Evolutionary conservation across 2,113 vertebrate species (phyloP).

Genomic region (Nibea albiflora): DNA sequence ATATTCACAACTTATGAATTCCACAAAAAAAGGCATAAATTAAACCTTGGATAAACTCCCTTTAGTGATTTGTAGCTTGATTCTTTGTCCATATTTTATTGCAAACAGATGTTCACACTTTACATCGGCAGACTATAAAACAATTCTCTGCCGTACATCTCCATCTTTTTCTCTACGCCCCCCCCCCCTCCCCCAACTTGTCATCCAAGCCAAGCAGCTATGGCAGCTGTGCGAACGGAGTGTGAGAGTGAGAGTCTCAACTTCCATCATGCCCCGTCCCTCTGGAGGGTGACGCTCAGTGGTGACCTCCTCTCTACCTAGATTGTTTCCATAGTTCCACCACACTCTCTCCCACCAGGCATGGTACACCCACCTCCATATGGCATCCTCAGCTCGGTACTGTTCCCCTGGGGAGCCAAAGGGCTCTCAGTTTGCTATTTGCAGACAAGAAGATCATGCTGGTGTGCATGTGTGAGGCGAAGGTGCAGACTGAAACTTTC

Average conservation of each 20-base stretch:
- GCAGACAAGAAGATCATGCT: slow-evolving; percentile 43
- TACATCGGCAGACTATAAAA: slow-evolving; percentile 31
- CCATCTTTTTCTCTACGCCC: slow-evolving; percentile 10
- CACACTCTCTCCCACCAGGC: slow-evolving; percentile 49
- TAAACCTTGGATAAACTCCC: neutral
- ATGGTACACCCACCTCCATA: slow-evolving; percentile 74
- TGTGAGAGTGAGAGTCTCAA: slow-evolving; percentile 17
- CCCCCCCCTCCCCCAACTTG: slow-evolving; percentile 46
- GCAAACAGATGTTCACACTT: slow-evolving; percentile 44
- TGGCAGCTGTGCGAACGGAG: slow-evolving; percentile 40
- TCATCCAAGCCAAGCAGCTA: slow-evolving; percentile 43
- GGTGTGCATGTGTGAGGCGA: slow-evolving; percentile 44
- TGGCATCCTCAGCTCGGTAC: slow-evolving; percentile 50
- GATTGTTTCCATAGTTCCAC: slow-evolving; percentile 48
- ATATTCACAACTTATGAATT: neutral
- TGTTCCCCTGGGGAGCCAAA: slow-evolving; percentile 50
- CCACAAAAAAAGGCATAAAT: neutral
- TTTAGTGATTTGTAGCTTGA: slow-evolving; percentile 9
- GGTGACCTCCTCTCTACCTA: slow-evolving; percentile 56
- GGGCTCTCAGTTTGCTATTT: slow-evolving; percentile 54
- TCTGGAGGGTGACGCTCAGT: slow-evolving; percentile 41
- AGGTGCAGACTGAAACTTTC: slow-evolving; percentile 34
- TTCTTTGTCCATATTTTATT: slow-evolving; percentile 36
- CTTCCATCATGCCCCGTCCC: slow-evolving; percentile 45
- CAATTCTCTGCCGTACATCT: slow-evolving; percentile 1